phyloP scores from a whole-genome alignment of 2,113 vertebrate species.

The Crotophaga sulcirostris region DNA sequence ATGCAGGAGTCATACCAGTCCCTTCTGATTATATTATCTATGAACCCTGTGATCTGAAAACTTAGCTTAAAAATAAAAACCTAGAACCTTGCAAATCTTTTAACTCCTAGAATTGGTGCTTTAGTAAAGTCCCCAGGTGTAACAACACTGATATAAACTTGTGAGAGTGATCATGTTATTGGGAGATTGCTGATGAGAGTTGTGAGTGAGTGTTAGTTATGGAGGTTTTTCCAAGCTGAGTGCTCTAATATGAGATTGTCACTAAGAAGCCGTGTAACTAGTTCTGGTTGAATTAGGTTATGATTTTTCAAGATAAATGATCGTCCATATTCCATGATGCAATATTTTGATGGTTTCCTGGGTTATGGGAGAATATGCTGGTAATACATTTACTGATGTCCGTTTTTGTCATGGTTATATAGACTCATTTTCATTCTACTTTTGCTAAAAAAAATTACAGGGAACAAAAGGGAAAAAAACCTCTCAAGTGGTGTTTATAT shows the following conservation, averaged over 20 bases:
- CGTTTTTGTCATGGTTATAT: accelerated
- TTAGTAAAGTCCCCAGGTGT: not conserved
- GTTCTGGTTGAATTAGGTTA: not conserved
- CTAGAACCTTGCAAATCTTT: not conserved
- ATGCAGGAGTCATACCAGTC: not conserved
- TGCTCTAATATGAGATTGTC: not conserved
- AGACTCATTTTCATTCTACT: too few relatives aligned
- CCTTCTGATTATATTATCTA: not conserved
- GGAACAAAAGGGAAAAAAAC: not conserved
- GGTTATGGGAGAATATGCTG: not conserved
- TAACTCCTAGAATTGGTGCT: not conserved
- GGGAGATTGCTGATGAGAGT: not conserved
- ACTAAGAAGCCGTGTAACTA: not conserved
- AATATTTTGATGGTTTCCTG: not conserved
- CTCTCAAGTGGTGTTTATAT: not conserved
- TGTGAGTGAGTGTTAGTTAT: not conserved
- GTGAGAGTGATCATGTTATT: not conserved
- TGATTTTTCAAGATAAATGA: not conserved
- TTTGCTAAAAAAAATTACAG: not conserved
- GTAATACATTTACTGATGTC: not conserved
- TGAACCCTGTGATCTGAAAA: not conserved
- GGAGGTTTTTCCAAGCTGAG: not conserved
- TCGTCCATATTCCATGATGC: not conserved
- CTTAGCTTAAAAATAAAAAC: not conserved
- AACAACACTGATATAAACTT: not conserved